Base-by-base conservation (phyloP, 2,113 vertebrate species). In the Crocuta crocuta region DNA sequence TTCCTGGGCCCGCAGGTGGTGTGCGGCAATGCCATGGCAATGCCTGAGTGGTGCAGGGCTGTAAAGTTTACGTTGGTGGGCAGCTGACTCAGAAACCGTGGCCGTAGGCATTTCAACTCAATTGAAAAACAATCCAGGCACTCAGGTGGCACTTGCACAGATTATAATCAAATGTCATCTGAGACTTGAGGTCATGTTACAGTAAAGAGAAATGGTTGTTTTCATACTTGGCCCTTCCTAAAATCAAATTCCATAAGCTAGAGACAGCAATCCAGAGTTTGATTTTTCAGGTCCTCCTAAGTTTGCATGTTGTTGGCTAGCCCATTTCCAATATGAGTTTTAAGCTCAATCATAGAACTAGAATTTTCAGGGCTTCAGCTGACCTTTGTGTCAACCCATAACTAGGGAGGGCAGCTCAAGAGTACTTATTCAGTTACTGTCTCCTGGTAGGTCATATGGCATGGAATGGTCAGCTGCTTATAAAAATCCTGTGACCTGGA, bases 121-220 rank as follows among this genome's bases (percentile, higher is more conserved):
- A 31, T 58, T 97, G 87, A 97, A 98, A 97, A 97, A 92, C 80
- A 91, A 61, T 68, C 94, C 74, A 55, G 87, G 85, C 43, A 68
- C 70, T 81, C 96, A 55, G 91, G 86, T 95, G 81, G 70, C 74
- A 31, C 48, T 97, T 95, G 83, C 89, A 80, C 76, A 70, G 91
- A 88, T 95, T 93, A 94, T 82, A 90, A 98, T 96, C 94, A 85
- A 53, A 83, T 91, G 92, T 97, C 97, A 94, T 80, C 91, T 94
- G 97, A 97, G 66, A 79, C 94, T 21, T 6, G 79, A 83, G 84
- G 33, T 88, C 74, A 21, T 65, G 58, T 97, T 93, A 80, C 96
- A 74, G 58, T 78, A 7, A 95, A 73, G 70, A 96, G 53, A 92
- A 86, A 71, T 13, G 35, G 65, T 89, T 61, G 35, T 76, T 91